Evolutionary conservation across 1,140 invertebrate genomes (phyloP).

Genomic region (Akabosia matsudoensis): DNA sequence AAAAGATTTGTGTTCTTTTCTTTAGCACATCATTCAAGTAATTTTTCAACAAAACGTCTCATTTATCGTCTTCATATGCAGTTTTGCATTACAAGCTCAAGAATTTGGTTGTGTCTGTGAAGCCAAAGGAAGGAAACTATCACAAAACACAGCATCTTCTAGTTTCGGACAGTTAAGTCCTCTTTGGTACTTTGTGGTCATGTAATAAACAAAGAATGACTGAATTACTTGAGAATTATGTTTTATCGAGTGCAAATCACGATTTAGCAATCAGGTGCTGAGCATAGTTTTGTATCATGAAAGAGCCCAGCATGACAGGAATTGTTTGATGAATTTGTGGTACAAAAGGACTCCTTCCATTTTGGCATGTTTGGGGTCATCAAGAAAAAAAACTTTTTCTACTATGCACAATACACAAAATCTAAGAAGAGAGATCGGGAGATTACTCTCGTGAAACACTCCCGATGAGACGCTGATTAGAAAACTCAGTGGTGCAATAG

Average conservation of each 20-base stretch:
- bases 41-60: no score
- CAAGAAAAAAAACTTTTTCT: constrained; percentile 18
- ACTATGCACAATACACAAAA: not conserved
- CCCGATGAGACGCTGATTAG: constrained; percentile 13
- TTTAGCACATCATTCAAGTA: no score
- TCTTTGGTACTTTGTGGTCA: not conserved
- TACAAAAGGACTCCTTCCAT: not conserved
- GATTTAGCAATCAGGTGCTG: constrained; percentile 18
- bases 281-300: constrained; percentile 11
- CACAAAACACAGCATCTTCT: not conserved
- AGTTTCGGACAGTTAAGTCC: not conserved
- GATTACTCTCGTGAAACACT: not conserved
- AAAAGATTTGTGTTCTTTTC: no score
- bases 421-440: no score
- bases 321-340: not conserved
- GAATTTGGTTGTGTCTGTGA: not conserved
- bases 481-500: not conserved
- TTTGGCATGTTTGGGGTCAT: constrained; percentile 15
- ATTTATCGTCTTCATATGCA: no score
- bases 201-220: not conserved
- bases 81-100: no score
- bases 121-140: not conserved
- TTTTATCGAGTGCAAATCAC: constrained; percentile 5
- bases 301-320: constrained; percentile 6
- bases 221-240: not conserved